Evolutionary conservation across 1,140 invertebrate species (phyloP), one percentile per base, ranked within the genome.

Genomic region (Nomia melanderi): DNA sequence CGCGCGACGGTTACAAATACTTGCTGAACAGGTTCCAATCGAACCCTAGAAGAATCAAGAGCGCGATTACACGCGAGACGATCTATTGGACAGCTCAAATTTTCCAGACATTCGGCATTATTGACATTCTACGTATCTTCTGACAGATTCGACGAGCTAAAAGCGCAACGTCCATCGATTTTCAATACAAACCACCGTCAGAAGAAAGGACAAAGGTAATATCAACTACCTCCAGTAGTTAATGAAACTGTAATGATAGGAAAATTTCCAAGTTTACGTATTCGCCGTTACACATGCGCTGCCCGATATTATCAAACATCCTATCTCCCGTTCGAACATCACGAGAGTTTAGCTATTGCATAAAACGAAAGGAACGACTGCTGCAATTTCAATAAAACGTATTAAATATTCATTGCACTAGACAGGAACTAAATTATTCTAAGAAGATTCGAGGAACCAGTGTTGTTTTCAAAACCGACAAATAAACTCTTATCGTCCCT

Each of bases 161-260:
- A 50, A 44, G 76, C 44, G 33, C 50, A 66, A 31, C 66, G 39
- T 47, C 62, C 62, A 82, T 82, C 66, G 80, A 82, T 82, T 82
- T 81, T 81, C 78, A 57, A 78, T 78, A 66, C 25, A 36, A 25
- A 33, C 23, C 47, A 50, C 44, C 29, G 33, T 65, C 64, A 53
- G 57, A 81, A 82, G 66, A 81, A 77, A 79, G 66, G 73, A 81
- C 73, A 77, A 81, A 77, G 78, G 72, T 82, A 82, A 80, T 82
- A 70, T 47, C 54, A 70, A 82, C 76, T 66, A 50, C 50, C 59
- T 54, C 57, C 59, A 25, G 66, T 56, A 33, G 65, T 56, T 71
- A n/a, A 59, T 78, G 67, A 67, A 79, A 65, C 47, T 53, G 23
- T 50, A 31, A 79, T 56, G 54, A 79, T 41, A 59, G 44, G 63